Evolutionary conservation across 1,140 invertebrate genomes (phyloP), one percentile per base, ranked within the genome.

Genomic region (Arctopsyche grandis): DNA sequence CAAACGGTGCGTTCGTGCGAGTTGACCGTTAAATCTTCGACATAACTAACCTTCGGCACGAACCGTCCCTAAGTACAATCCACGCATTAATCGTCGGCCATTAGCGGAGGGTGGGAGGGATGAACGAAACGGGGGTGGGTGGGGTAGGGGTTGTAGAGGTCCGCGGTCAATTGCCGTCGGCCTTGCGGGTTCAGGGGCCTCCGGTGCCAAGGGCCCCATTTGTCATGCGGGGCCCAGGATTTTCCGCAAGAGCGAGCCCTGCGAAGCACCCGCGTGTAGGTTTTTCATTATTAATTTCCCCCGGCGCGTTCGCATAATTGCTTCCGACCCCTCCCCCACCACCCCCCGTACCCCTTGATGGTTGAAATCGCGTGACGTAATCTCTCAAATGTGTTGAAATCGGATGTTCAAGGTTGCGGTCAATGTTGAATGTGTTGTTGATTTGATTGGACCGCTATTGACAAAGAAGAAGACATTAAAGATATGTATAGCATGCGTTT

Each of bases 241-340:
- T 71, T 71, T 71, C 24, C 69, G 38, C 3, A 16, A 71, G 69
- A 71, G 38, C 38, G 69, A 71, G 38, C 22, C 69, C 69, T 71
- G 69, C 26, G 69, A 29, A 29, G 4, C 38, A n/a, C 26, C 69
- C 29, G 7, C 1, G 3, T 22, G 69, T 22, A 71, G 14, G 38
- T 71, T 71, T 71, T 71, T 71, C 69, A 71, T 71, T 71, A 71
- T 71, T 71, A 71, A 71, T 71, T 71, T 71, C 24, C 69, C 69
- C 9, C 5, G 9, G 16, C 24, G 29, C 29, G 29, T 38, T 38
- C 29, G 29, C 29, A 38, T 38, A 38, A 38, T 38, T 21, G 24
- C 24, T 21, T 66, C 63, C 63, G 3, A 16, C 63, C 63, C 21
- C 52, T 58, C 1, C 21, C 52, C 52, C 52, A 3, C 52, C 10